Conservation (phyloP, 2,113 vertebrate genomes). For the Nycticorax nycticorax region DNA sequence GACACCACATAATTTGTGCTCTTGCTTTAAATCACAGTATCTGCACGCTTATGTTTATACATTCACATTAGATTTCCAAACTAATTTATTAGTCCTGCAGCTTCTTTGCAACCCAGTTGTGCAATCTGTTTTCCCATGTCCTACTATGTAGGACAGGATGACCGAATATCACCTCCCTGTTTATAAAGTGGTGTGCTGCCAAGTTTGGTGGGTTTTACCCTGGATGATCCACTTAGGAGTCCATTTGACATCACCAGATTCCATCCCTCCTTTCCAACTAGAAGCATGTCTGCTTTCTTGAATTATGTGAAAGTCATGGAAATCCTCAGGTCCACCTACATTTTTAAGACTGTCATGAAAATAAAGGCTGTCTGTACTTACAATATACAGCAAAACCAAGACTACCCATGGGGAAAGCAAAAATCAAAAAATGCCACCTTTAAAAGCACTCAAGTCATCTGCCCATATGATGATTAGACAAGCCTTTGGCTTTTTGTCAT, state of each 20-base stretch:
- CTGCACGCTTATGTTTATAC: background rate
- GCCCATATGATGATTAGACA: background rate
- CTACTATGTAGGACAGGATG: background rate
- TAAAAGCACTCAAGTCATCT: background rate
- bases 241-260: background rate
- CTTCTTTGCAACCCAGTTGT: background rate
- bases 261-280: background rate
- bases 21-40: background rate
- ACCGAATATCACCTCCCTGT: background rate
- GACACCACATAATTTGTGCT: background rate
- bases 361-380: background rate
- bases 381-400: background rate
- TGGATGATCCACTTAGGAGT: background rate
- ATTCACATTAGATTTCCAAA: background rate
- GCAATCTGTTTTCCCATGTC: background rate
- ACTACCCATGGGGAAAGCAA: background rate
- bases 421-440: background rate
- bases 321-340: background rate
- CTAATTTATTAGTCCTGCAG: background rate
- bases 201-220: background rate
- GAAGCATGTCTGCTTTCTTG: background rate
- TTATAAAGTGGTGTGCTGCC: background rate
- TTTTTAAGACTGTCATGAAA: background rate
- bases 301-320: background rate
- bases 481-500: background rate